Evolutionary conservation across 2,797 vertebrate genomes (phyloP).

Genomic region (Merluccius polli): DNA sequence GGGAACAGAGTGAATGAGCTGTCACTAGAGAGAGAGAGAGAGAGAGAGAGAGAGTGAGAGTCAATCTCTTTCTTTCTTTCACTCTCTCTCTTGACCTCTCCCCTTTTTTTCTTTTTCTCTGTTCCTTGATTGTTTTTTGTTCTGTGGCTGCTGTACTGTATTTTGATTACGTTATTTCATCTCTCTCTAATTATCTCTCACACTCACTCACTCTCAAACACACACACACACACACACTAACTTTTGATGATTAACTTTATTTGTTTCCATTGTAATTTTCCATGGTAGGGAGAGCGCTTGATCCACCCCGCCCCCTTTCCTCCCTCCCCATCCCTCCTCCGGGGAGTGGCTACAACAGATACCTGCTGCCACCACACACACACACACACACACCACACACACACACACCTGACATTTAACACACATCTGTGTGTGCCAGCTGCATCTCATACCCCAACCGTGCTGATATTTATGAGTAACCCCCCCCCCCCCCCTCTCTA

Average conservation of each 20-base stretch:
- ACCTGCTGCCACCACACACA: too few species aligned
- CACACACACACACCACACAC: not conserved
- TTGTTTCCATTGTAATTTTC: too few species aligned
- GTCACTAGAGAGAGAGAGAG: slow-evolving; percentile 19
- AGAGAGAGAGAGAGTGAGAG: too few species aligned
- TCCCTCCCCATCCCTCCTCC: too few species aligned
- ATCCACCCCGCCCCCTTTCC: too few species aligned
- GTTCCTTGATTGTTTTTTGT: not conserved
- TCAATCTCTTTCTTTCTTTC: slow-evolving; percentile 5
- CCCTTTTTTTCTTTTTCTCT: not conserved
- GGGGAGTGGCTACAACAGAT: not conserved
- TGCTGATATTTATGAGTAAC: not conserved
- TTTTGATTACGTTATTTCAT: too few species aligned
- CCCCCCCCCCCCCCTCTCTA: not conserved
- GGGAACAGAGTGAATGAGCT: slow-evolving; percentile 53
- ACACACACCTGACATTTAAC: too few species aligned
- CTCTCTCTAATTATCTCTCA: too few species aligned
- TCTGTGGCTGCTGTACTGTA: too few species aligned
- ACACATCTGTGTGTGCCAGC: too few species aligned
- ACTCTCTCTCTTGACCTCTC: not conserved
- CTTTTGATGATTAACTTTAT: slow-evolving; percentile 13
- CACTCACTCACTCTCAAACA: too few species aligned
- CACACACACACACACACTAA: not conserved
- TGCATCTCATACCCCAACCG: not conserved
- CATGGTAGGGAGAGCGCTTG: too few species aligned